Base-by-base conservation (phyloP, 1,140 invertebrate species). In the Drosophila leontia region DNA sequence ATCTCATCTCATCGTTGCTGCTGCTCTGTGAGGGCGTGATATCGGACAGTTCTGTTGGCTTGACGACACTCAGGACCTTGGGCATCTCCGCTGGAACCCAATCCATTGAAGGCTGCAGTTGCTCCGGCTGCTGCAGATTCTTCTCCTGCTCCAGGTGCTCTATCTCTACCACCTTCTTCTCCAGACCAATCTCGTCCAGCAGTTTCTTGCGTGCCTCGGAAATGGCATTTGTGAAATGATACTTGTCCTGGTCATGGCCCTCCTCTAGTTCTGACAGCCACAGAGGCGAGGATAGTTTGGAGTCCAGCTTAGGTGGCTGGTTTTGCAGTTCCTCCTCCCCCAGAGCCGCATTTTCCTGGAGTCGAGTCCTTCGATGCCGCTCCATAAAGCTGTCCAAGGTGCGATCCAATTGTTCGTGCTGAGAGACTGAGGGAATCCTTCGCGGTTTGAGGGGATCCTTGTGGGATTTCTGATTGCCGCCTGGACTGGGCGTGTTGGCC, bases 171-270 rank as follows among this genome's bases (percentile, higher is more conserved):
- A 15, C 39, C 19, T 47, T 23, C n/a, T 50, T 41, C 13, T 32
- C 47, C 12, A 35, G 50, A 3, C 34, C 19, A 6, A 78, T 35
- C 9, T 44, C 56, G 11, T 13, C 45, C n/a, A 88, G 60, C 39
- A 88, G 50, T 6, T 84, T 88, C 8, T 50, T 65, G 1, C 85
- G 51, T 0, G 84, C 84, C 19, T 69, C 77, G 32, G 72, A 29
- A 29, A 88, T 81, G 29, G 84, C 85, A 67, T 88, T 88, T 26
- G 68, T 88, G 11, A 81, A 90, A 6, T 63, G 77, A 75, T 88
- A 90, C 37, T 59, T 84, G 0, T 81, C 68, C 26, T 45, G 72
- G 12, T 61, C 65, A 6, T 32, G 34, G 0, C 8, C 26, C 13
- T 70, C 48, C n/a, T 80, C 77, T 6, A 19, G 39, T 12, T 87